Conservation (phyloP, 2,113 vertebrate species). For the Nycticorax nycticorax region DNA sequence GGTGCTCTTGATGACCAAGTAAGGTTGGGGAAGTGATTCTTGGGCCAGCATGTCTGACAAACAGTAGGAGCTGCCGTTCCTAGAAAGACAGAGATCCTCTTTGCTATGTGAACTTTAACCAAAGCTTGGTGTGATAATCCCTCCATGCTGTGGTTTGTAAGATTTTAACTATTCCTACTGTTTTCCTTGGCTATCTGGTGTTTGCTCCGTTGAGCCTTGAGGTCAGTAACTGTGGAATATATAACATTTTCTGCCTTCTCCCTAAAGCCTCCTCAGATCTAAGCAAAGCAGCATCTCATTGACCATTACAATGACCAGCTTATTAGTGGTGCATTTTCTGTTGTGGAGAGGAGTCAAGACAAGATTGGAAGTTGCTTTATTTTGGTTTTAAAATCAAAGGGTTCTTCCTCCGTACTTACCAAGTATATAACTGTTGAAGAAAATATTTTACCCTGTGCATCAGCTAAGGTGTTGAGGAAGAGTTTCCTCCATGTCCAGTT, state of each 20-base stretch:
- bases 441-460: background rate
- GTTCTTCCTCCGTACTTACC: background rate
- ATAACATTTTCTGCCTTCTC: conserved; percentile 27
- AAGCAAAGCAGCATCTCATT: background rate
- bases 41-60: background rate
- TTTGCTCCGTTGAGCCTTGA: background rate
- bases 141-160: background rate
- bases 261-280: conserved; percentile 10
- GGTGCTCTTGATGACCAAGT: background rate
- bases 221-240: background rate
- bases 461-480: background rate
- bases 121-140: background rate
- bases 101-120: background rate
- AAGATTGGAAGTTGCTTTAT: background rate
- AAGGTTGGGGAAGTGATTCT: background rate
- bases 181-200: conserved; percentile 28
- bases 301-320: background rate
- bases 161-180: conserved; percentile 12
- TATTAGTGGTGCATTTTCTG: background rate
- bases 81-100: background rate
- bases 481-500: background rate
- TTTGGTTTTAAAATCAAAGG: background rate
- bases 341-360: background rate
- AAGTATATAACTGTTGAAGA: background rate
- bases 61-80: background rate